Evolutionary conservation across 2,797 vertebrate species (phyloP).

Genomic region (Orientallactaga sibirica): DNA sequence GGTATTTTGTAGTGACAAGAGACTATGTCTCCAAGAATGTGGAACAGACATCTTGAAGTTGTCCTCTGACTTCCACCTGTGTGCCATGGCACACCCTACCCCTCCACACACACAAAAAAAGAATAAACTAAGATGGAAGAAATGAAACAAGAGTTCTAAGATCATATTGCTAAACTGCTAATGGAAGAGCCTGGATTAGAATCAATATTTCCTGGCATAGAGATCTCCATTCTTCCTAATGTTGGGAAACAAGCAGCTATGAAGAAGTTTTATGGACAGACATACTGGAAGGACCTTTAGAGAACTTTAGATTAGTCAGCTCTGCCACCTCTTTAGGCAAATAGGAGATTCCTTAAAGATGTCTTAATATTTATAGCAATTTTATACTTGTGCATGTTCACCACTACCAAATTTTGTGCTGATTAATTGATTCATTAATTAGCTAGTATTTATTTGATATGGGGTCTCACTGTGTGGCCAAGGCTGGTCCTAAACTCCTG

Average conservation of each 20-base stretch:
- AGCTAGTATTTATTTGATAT: neutral
- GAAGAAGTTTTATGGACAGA: slow-evolving; percentile 11
- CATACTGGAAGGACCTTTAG: neutral
- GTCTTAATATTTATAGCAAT: slow-evolving; percentile 29
- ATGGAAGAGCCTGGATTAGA: slow-evolving; percentile 40
- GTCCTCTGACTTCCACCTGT: no score
- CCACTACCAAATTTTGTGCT: neutral
- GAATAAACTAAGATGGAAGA: slow-evolving; percentile 53
- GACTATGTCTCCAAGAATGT: no score
- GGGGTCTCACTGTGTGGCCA: neutral
- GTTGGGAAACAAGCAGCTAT: slow-evolving; percentile 59
- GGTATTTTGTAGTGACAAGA: no score
- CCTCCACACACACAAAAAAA: neutral
- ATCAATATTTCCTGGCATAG: neutral
- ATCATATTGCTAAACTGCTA: slow-evolving; percentile 45
- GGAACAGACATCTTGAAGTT: no score
- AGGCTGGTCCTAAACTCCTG: neutral
- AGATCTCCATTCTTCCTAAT: slow-evolving; percentile 26
- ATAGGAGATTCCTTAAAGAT: slow-evolving; percentile 35
- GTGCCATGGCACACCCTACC: no score
- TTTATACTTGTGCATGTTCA: neutral
- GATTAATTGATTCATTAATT: neutral
- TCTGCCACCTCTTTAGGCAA: slow-evolving; percentile 15
- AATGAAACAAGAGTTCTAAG: slow-evolving; percentile 46
- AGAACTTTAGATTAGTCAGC: neutral